Evolutionary conservation across 2,888 invertebrate genomes (phyloP).

Genomic region (Cosmorhoe ocellata): DNA sequence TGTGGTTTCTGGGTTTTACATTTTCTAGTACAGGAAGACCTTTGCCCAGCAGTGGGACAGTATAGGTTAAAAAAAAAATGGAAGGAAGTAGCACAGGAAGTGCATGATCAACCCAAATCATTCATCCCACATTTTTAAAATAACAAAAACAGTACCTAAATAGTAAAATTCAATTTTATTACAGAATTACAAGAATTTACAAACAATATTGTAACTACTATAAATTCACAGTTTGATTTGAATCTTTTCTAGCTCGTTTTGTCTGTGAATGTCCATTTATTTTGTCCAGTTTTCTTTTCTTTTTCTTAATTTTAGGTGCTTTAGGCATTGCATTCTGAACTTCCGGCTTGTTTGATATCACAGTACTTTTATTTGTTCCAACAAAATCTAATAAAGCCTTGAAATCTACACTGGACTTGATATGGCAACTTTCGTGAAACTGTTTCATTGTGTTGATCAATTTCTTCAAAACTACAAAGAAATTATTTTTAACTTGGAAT

Average conservation of each 20-base stretch:
- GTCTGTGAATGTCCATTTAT: constrained; percentile 50
- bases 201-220: constrained; percentile 8
- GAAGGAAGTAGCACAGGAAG: too few relatives aligned
- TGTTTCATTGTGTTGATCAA: constrained; percentile 77
- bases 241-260: constrained; percentile 53
- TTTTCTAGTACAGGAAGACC: too few relatives aligned
- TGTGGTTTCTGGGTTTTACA: too few relatives aligned
- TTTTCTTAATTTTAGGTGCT: constrained; percentile 55
- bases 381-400: constrained; percentile 51
- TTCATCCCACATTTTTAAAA: background rate
- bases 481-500: constrained; percentile 81
- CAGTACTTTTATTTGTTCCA: constrained; percentile 51
- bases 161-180: constrained; percentile 20
- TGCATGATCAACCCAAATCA: too few relatives aligned
- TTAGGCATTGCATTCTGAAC: constrained; percentile 40
- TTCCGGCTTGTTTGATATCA: constrained; percentile 47
- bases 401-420: constrained; percentile 59
- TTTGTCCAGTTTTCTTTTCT: constrained; percentile 59
- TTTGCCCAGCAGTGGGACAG: too few relatives aligned
- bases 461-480: constrained; percentile 77
- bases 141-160: background rate
- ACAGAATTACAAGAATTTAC: constrained; percentile 19
- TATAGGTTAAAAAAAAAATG: too few relatives aligned
- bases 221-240: constrained; percentile 41
- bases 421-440: constrained; percentile 66